These are phyloP conservation scores for Apamea epomidion DNA, from an alignment of 2,888 invertebrate genomes.

Conservation along the genomic window DNA sequence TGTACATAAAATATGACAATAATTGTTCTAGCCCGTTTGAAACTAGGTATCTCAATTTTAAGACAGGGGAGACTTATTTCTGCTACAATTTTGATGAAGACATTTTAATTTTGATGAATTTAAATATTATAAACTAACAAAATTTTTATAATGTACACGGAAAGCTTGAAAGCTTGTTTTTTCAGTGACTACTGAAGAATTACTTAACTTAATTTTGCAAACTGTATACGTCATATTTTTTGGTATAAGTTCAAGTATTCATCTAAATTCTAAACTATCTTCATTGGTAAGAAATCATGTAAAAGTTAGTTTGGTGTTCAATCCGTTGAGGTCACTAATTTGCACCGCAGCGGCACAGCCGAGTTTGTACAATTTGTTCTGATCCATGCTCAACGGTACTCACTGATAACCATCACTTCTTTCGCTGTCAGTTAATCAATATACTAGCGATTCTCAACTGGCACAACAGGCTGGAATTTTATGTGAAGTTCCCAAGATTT, in stretches of 20 bases:
- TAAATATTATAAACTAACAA: not conserved
- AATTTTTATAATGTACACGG: not conserved
- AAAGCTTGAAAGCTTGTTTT: not conserved
- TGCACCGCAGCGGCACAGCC: conserved; percentile 28
- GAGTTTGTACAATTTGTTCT: conserved; percentile 43
- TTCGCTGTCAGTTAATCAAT: conserved; percentile 30
- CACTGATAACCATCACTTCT: conserved; percentile 49
- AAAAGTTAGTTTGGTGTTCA: conserved; percentile 24
- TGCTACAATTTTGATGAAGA: not conserved
- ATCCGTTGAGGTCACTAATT: conserved; percentile 56
- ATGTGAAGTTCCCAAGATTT: not conserved
- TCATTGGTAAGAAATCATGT: conserved; percentile 10
- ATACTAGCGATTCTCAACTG: conserved; percentile 21
- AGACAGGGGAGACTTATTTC: not conserved
- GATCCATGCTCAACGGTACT: conserved; percentile 47
- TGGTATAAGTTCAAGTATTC: not conserved
- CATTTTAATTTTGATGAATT: not conserved
- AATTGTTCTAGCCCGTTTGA: not conserved
- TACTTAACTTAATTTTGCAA: not conserved
- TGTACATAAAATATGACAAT: conserved; percentile 14
- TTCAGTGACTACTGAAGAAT: not conserved
- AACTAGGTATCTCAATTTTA: not conserved
- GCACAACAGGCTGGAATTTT: not conserved
- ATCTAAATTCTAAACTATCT: conserved; percentile 14
- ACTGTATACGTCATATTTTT: not conserved